Conservation (phyloP, 1,140 invertebrate genomes). For the Drosophila insularis region DNA sequence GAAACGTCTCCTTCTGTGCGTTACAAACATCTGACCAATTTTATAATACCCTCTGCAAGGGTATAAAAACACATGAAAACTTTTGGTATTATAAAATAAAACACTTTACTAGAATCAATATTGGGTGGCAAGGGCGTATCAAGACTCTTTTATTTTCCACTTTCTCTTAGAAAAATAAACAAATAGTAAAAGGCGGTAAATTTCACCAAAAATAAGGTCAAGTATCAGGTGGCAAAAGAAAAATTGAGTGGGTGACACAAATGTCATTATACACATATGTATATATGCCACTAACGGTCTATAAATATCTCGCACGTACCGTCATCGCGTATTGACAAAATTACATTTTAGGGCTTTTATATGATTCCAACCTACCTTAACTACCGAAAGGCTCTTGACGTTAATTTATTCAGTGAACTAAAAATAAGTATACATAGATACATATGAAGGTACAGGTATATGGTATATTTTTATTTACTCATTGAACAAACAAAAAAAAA, state of each 20-base stretch:
- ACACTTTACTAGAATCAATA: neutral
- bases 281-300: neutral
- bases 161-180: too few species aligned
- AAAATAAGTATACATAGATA: neutral
- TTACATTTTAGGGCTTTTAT: neutral
- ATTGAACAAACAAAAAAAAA: conserved; percentile 1
- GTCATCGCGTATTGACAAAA: neutral
- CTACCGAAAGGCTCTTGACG: neutral
- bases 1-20: too few species aligned
- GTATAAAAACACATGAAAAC: neutral
- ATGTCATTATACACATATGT: neutral
- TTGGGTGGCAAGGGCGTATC: neutral
- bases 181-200: neutral
- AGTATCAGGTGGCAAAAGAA: neutral
- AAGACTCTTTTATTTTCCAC: neutral
- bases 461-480: neutral
- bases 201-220: neutral
- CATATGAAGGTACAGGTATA: neutral
- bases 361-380: neutral
- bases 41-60: too few species aligned
- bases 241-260: neutral
- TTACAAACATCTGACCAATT: too few species aligned
- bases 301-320: neutral
- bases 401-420: neutral
- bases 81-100: conserved; percentile 1